phyloP scores from a whole-genome alignment of 2,797 vertebrate genomes.

The Macropus fuliginosus region DNA sequence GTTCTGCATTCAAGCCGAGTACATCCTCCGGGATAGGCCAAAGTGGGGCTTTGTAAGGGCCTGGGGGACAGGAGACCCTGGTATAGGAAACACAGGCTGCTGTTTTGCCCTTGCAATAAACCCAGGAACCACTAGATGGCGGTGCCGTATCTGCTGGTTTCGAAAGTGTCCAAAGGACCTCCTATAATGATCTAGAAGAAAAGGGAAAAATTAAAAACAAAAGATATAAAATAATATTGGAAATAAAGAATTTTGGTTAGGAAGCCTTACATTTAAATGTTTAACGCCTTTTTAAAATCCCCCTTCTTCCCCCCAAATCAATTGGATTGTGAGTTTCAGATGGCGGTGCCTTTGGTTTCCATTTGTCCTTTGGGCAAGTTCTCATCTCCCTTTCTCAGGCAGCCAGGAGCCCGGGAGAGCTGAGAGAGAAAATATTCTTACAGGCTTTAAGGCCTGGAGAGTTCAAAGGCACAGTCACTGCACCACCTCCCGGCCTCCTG shows the following conservation, averaged over 20 bases:
- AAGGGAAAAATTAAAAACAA: neutral
- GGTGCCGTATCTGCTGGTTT: slow-evolving; percentile 63
- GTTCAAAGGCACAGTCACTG: slow-evolving; percentile 83
- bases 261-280: slow-evolving; percentile 66
- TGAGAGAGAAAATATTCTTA: slow-evolving; percentile 80
- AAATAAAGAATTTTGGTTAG: slow-evolving; percentile 18
- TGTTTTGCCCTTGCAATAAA: neutral
- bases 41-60: neutral
- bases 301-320: neutral
- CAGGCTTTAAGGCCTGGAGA: slow-evolving; percentile 85
- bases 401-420: slow-evolving; percentile 62
- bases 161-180: neutral
- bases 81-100: neutral
- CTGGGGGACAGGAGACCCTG: neutral
- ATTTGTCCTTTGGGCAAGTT: slow-evolving; percentile 80
- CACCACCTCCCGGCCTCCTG: slow-evolving; percentile 72
- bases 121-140: slow-evolving; percentile 79
- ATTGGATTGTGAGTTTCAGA: slow-evolving; percentile 58
- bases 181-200: fast-evolving
- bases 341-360: slow-evolving; percentile 31
- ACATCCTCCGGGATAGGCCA: neutral
- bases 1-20: neutral
- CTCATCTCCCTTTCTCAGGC: slow-evolving; percentile 66
- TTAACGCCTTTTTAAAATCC: slow-evolving; percentile 50
- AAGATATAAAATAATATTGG: slow-evolving; percentile 24